Percentiles rank a stretch among this genome's conserved stretches.
These are phyloP conservation scores for Stegodyphus mimosarum DNA, from an alignment of 1,140 invertebrate genomes.

Conservation along the genomic window DNA sequence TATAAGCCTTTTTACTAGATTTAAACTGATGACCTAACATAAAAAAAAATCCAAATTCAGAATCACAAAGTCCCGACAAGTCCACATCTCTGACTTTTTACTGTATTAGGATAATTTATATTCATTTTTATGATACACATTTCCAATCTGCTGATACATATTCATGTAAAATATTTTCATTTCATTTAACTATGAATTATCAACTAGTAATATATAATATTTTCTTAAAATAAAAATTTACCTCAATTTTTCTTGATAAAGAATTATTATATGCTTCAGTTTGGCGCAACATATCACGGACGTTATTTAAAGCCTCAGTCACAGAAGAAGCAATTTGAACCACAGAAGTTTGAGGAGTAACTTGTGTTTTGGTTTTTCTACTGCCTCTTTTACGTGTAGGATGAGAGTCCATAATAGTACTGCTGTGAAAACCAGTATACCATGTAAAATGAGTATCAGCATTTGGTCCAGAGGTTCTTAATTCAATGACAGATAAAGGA, in stretches of 20 bases:
- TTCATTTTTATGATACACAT: no score
- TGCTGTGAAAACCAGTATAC: conserved; percentile 38
- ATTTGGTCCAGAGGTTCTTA: not conserved
- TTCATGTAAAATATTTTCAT: no score
- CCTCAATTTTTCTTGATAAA: conserved; percentile 38
- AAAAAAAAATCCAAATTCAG: no score
- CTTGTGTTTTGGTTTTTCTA: not conserved
- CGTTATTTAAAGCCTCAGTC: conserved; percentile 48
- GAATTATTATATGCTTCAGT: conserved; percentile 21
- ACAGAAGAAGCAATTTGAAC: conserved; percentile 34
- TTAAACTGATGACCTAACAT: no score
- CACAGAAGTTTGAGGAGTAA: not conserved
- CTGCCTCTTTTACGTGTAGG: conserved; percentile 16
- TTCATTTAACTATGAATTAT: no score
- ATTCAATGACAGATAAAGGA: conserved; percentile 35
- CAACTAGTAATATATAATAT: no score
- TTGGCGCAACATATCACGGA: conserved; percentile 46
- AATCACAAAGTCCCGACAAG: no score
- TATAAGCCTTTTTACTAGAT: no score
- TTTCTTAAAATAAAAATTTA: not conserved
- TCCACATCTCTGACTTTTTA: no score
- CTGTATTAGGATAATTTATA: no score
- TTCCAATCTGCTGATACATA: no score
- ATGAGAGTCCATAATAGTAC: conserved; percentile 41
- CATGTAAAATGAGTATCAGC: conserved; percentile 29